Percentiles rank a stretch among this genome's conserved stretches.
These are phyloP conservation scores for Agelaius phoeniceus DNA, from an alignment of 2,113 vertebrate species.

Conservation along the genomic window DNA sequence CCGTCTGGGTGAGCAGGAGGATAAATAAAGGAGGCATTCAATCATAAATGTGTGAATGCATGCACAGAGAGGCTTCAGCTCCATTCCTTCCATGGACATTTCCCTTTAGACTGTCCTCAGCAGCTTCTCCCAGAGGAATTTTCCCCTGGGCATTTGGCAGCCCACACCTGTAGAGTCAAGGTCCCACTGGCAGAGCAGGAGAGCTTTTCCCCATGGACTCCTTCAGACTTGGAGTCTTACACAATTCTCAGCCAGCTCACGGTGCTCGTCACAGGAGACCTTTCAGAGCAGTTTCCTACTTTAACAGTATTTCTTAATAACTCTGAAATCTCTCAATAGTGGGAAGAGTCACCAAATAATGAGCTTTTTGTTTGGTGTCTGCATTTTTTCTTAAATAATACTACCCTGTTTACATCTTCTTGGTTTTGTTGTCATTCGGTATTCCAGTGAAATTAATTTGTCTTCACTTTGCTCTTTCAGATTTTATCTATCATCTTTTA, in stretches of 20 bases:
- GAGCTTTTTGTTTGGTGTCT: not conserved
- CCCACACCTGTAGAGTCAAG: not conserved
- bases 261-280: not conserved
- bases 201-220: not conserved
- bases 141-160: not conserved
- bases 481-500: not conserved
- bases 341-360: not conserved
- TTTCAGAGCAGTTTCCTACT: not conserved
- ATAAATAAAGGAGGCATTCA: not conserved
- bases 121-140: not conserved
- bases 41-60: not conserved
- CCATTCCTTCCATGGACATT: accelerated
- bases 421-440: not conserved
- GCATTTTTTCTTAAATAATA: not conserved
- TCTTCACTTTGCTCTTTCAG: not conserved
- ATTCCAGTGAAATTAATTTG: not conserved
- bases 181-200: accelerated
- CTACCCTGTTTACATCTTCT: not conserved
- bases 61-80: not conserved
- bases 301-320: not conserved
- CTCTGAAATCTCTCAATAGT: not conserved
- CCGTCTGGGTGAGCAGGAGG: accelerated
- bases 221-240: not conserved
- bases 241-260: not conserved
- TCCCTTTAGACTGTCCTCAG: not conserved